Evolutionary conservation across 1,140 invertebrate species (phyloP), one percentile per base, ranked within the genome.

Genomic region (Calosoma granatense): DNA sequence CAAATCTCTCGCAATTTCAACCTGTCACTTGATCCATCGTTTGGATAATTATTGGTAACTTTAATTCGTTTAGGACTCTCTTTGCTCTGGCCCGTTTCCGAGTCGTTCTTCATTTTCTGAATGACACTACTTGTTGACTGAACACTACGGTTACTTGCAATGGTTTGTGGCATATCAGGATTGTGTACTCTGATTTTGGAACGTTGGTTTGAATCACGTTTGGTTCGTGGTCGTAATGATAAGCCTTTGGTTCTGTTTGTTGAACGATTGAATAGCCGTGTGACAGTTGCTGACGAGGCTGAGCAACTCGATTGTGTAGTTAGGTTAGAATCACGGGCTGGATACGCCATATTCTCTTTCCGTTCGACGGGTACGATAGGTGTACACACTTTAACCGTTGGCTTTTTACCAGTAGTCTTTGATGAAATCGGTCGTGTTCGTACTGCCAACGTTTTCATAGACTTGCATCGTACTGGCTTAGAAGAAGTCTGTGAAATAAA

Each of bases 1-100:
- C 66, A 67, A 23, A 68, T 68, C 55, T 70, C 68, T 15, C 60
- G 57, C 15, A 68, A 47, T 54, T 65, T 63, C 12, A 68, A 22
- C 17, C 60, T 55, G 21, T 19, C 56, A 4, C 21, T 26, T 11
- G 43, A 12, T 41, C 36, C 15, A 0, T 22, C 20, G 14, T 36
- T 55, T 15, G 26, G 22, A n/a, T n/a, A n/a, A n/a, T n/a, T n/a
- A 21, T 52, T 36, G 22, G 43, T 21, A 30, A 47, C 41, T 47
- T 47, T 47, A 47, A 51, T 47, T 30, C 53, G 55, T 52, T 17
- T 56, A 47, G 58, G 26, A 21, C 41, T 39, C 22, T 26, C 47
- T 65, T 59, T 21, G 41, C 26, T 54, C 60, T 53, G 53, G 51
- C 26, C 20, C 20, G 54, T n/a, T 51, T 55, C 56, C 22, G 51